phyloP scores from a whole-genome alignment of 35 echinoderm and acorn worm species.

The Heliocidaris tuberculata region DNA sequence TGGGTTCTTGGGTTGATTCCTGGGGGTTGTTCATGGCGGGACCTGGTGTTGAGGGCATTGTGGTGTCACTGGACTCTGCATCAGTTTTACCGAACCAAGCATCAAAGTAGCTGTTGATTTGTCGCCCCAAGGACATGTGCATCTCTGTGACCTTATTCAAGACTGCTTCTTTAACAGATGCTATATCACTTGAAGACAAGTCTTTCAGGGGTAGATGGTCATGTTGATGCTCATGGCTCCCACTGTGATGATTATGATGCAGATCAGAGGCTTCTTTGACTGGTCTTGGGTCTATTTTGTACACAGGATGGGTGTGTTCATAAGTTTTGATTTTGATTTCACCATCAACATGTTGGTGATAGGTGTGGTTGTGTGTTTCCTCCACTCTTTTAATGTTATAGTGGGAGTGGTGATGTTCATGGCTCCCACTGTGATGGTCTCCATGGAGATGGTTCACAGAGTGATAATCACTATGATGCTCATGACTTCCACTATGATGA shows the following conservation, averaged over 20 bases:
- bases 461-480: background rate
- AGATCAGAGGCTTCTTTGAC: background rate
- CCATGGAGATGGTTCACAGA: background rate
- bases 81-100: background rate
- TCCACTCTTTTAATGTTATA: background rate
- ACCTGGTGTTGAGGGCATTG: background rate
- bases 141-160: background rate
- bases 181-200: background rate
- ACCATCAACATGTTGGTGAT: slow-evolving; percentile 4
- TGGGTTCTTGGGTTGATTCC: background rate
- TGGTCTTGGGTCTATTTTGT: background rate
- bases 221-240: slow-evolving; percentile 25
- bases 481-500: background rate
- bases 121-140: background rate
- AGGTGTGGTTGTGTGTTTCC: slow-evolving; percentile 22
- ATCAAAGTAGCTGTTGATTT: background rate
- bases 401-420: slow-evolving; percentile 24
- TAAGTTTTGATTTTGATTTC: background rate
- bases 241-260: background rate
- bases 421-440: slow-evolving; percentile 26
- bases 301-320: slow-evolving; percentile 23
- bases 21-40: background rate
- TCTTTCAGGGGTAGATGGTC: background rate
- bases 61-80: background rate
- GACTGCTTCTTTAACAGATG: background rate